A percentile compares a stretch with the other conserved stretches of the same genome.
phyloP scores from a whole-genome alignment of 2,113 vertebrate genomes.

The Jaculus jaculus region DNA sequence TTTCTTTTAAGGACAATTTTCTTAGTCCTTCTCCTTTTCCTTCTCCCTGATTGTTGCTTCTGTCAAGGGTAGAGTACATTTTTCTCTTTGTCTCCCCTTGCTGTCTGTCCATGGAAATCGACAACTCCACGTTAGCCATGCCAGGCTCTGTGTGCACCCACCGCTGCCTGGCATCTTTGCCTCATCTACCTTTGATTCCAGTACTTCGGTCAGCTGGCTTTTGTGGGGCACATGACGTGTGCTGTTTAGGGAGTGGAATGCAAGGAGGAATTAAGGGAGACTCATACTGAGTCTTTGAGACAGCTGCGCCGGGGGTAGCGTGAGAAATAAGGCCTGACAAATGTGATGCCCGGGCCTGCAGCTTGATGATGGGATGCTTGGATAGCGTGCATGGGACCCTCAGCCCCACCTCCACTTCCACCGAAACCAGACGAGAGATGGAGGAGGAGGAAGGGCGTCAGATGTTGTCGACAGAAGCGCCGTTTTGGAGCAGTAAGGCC shows the following conservation, averaged over 20 bases:
- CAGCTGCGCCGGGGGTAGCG: neutral
- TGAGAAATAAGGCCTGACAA: neutral
- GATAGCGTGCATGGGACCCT: neutral
- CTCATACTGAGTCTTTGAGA: neutral
- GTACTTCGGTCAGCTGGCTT: neutral
- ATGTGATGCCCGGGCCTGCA: neutral
- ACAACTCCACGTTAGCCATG: constrained; percentile 32
- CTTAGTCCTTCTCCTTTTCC: constrained; percentile 44
- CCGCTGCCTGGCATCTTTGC: neutral
- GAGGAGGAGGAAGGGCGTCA: neutral
- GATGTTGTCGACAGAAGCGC: neutral
- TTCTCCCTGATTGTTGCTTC: constrained; percentile 64
- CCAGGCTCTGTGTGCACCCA: constrained; percentile 29
- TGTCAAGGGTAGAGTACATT: constrained; percentile 9
- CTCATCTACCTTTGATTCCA: neutral
- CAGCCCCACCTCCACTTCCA: neutral
- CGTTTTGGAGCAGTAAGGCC: neutral
- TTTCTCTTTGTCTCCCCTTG: constrained; percentile 49
- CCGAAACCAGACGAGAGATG: neutral
- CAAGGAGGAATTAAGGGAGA: neutral
- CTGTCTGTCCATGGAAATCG: constrained; percentile 69
- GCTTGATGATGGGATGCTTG: neutral
- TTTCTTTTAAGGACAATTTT: constrained; percentile 77
- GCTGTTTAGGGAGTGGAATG: neutral
- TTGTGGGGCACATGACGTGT: neutral